Base-by-base conservation (phyloP, 2,113 vertebrate species). In the Dendrocopos noguchii region DNA sequence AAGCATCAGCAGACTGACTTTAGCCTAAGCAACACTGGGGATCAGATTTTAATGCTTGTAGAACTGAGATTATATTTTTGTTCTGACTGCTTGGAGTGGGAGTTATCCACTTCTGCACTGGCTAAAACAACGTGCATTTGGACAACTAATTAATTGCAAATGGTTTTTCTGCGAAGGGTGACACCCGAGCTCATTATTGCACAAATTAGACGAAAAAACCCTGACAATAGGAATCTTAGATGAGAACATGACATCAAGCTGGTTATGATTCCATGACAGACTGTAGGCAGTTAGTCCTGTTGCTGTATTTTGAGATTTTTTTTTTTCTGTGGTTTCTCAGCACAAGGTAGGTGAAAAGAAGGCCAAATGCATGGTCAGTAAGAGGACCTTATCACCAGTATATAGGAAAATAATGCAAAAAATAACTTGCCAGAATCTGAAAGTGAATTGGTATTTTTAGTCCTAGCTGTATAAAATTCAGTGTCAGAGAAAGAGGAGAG, bases 391-490 rank as follows among this genome's bases (percentile, higher is more conserved):
- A 15, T 9, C 55, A 47, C 46, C 50, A 60, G 15, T 19, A 5
- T 86, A 28, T 47, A 64, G 72, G 64, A 63, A 87, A 91, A 56
- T 57, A 71, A 57, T 18, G 16, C 63, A 52, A 89, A 84, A 56
- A 61, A 50, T 15, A 78, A 63, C 42, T 52, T n/a, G 84, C 29
- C 90, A 92, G 75, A 90, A 67, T 33, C 57, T 21, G 85, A 81
- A 92, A 93, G 87, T 93, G 97, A 96, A 96, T 94, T 91, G 95
- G 55, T 91, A 80, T 87, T 97, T 94, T 96, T 95, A 94, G 91
- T 97, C 55, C n/a, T 84, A 42, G 88, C 88, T 90, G 72, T 95
- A 84, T 95, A 96, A 97, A 97, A 97, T 94, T 90, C 93, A 87
- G 76, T 84, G 96, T 95, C 65, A 60, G 36, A 84, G 80, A 64